phyloP scores from a whole-genome alignment of 2,113 vertebrate species.

The Mormyrus iriodes region DNA sequence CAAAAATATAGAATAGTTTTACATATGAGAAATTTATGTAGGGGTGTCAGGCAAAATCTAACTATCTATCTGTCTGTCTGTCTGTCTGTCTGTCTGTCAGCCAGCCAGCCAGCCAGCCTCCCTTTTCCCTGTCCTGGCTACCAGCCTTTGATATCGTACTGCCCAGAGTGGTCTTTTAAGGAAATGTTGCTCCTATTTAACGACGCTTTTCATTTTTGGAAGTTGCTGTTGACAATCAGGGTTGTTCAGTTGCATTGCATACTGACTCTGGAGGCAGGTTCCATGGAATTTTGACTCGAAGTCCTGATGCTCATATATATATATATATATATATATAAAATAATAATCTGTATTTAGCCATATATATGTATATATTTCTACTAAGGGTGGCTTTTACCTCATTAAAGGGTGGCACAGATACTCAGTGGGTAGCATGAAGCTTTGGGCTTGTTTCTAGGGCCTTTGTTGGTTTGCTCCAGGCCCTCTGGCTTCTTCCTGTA shows the following conservation, averaged over 20 bases:
- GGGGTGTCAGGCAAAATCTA: neutral
- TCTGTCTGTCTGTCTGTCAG: neutral
- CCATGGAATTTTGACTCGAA: neutral
- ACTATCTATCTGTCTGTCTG: fast-evolving
- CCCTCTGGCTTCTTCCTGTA: neutral
- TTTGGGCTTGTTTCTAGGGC: neutral
- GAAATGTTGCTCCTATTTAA: neutral
- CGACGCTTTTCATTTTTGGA: neutral
- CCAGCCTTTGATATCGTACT: neutral
- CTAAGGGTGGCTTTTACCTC: neutral
- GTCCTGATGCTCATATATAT: neutral
- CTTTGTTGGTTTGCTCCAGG: neutral
- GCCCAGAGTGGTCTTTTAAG: neutral
- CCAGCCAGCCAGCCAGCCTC: no score
- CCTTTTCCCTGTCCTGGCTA: neutral
- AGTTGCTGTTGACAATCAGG: neutral
- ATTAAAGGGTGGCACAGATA: neutral
- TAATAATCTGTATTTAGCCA: neutral
- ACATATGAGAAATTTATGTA: neutral
- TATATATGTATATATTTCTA: neutral
- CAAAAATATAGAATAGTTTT: neutral
- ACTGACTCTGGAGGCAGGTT: neutral
- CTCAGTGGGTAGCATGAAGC: neutral
- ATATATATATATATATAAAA: no score
- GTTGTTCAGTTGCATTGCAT: neutral